Evolutionary conservation across 2,113 vertebrate genomes (phyloP), one percentile per base, ranked within the genome.

Genomic region (Pandion haliaetus): DNA sequence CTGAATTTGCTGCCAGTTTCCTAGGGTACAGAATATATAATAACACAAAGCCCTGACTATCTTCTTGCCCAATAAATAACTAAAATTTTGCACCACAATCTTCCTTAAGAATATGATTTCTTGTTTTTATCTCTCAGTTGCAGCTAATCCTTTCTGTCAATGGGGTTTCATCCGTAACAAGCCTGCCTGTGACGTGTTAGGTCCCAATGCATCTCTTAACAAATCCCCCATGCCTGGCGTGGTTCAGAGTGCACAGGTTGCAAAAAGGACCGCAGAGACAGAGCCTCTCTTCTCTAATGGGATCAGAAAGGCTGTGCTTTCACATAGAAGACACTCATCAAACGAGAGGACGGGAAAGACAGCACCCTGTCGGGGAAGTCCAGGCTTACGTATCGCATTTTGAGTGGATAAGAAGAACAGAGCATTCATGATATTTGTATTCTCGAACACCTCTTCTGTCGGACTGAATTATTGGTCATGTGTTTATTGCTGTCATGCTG

Each of bases 31-130:
- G 62, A 95, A 96, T 55, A 81, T 67, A 55, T 45, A 81, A 42
- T 50, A 82, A 81, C 69, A 96, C 96, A 97, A 96, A 97, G 91
- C 88, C 63, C 80, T n/a, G 71, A 83, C 93, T 96, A 95, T 95
- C 59, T 89, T 19, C 83, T 81, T 34, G 17, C 38, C 71, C 26
- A 12, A 86, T 3, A 93, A 86, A 95, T 62, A 81, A 95, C 29
- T 42, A 36, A 50, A 86, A 87, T 69, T 89, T 93, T 85, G 65
- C 42, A 76, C 72, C 89, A 47, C 1, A 0, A 72, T n/a, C 32
- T 12, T 8, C 65, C 61, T 70, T 47, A 34, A 82, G 93, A 82
- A 81, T 29, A 91, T 6, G 63, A 89, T 32, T 89, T n/a, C 5
- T 90, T 59, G 28, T 45, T 93, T 86, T 54, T 26, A 31, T 52